These are phyloP conservation scores for Callocephalon fimbriatum DNA, from an alignment of 2,113 vertebrate genomes.

Conservation along the genomic window DNA sequence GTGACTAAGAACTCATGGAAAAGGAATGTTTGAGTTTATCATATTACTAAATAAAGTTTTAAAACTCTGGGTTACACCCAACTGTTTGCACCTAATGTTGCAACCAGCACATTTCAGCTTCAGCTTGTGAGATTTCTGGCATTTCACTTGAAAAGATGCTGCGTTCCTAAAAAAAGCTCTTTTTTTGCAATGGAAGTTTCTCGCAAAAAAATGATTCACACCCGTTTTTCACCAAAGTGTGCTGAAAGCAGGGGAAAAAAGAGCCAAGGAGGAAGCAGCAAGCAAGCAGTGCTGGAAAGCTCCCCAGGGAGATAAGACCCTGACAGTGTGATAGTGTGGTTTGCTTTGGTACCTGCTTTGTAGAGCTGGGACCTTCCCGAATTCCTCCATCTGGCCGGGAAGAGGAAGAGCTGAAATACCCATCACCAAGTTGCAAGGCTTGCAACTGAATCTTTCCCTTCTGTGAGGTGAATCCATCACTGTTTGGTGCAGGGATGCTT, in stretches of 20 bases:
- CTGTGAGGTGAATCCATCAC: not conserved
- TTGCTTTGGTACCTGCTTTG: not conserved
- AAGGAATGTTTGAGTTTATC: too few relatives aligned
- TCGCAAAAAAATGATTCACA: conserved; percentile 41
- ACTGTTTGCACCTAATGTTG: conserved; percentile 66
- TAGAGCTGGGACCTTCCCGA: not conserved
- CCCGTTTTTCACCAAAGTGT: conserved; percentile 32
- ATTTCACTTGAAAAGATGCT: conserved; percentile 48
- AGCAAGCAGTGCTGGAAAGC: not conserved
- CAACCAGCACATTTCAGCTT: conserved; percentile 60
- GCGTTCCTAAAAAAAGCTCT: conserved; percentile 39
- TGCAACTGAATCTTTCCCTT: too few relatives aligned
- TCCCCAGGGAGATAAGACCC: not conserved
- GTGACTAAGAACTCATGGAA: too few relatives aligned
- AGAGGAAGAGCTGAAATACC: not conserved
- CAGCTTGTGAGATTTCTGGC: conserved; percentile 46
- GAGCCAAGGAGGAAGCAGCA: conserved; percentile 4
- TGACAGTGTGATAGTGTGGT: not conserved
- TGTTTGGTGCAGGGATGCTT: not conserved
- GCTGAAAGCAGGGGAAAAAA: not conserved
- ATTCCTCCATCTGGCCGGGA: not conserved
- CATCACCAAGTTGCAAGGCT: not conserved
- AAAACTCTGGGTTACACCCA: too few relatives aligned
- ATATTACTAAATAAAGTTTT: too few relatives aligned
- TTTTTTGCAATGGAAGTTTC: conserved; percentile 33